Percentiles rank a stretch among this genome's conserved stretches.
Conservation (phyloP, 2,888 invertebrate genomes). For the Griposia aprilina region DNA sequence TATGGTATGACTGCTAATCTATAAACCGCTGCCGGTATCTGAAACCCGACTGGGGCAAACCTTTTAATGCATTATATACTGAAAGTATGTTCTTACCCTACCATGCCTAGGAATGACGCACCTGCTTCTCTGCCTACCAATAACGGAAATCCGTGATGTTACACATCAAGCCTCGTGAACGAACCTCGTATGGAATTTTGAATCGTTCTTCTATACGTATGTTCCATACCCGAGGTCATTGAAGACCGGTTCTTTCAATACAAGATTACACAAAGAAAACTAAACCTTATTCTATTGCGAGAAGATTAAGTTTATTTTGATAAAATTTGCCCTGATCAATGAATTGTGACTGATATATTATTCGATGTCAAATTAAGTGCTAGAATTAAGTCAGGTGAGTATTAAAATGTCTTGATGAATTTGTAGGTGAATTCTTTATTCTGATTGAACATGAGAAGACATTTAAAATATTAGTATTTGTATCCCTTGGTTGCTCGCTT, state of each 20-base stretch:
- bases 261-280: slow-evolving; percentile 37
- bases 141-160: slow-evolving; percentile 64
- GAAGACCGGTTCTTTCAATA: slow-evolving; percentile 61
- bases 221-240: slow-evolving; percentile 66
- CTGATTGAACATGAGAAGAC: not conserved
- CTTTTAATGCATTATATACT: not conserved
- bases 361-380: slow-evolving; percentile 71
- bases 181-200: slow-evolving; percentile 64
- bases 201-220: slow-evolving; percentile 67
- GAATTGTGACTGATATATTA: slow-evolving; percentile 70
- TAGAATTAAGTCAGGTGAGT: slow-evolving; percentile 51
- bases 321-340: slow-evolving; percentile 46
- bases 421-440: slow-evolving; percentile 14
- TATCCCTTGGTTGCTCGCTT: not conserved
- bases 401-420: slow-evolving; percentile 44
- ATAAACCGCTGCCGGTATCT: not conserved
- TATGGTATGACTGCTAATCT: not conserved
- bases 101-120: slow-evolving; percentile 21
- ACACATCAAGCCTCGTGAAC: slow-evolving; percentile 59
- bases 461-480: not conserved
- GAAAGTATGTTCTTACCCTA: not conserved
- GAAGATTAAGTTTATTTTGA: slow-evolving; percentile 52
- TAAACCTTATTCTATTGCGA: slow-evolving; percentile 39
- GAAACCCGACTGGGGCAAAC: not conserved
- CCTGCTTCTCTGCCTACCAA: slow-evolving; percentile 39